Percentiles rank a stretch among this genome's conserved stretches.
Conservation (phyloP, 2,797 vertebrate genomes). For the Clarias platycephalus region DNA sequence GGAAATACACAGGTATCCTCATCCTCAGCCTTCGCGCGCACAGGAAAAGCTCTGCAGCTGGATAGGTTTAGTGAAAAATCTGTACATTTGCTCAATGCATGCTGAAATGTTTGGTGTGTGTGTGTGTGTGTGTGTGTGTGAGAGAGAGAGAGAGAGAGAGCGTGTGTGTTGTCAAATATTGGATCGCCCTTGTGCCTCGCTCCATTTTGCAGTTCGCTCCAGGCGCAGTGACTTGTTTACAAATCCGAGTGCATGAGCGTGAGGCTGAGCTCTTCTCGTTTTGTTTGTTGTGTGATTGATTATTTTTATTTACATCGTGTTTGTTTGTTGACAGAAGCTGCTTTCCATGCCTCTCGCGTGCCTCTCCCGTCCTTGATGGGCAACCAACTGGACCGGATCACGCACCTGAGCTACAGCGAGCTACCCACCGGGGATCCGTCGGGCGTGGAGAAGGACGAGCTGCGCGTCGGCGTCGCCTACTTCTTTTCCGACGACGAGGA, state of each 20-base stretch:
- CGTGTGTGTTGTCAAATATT: not conserved
- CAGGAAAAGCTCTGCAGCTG: not conserved
- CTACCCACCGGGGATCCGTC: conserved; percentile 98
- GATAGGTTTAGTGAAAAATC: not conserved
- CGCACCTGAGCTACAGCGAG: conserved; percentile 99
- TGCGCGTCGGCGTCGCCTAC: conserved; percentile 97
- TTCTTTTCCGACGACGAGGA: conserved; percentile 99
- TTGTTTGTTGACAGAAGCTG: conserved; percentile 70
- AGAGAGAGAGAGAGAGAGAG: not conserved
- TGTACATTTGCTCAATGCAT: not conserved
- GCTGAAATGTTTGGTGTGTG: not conserved
- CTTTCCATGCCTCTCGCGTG: conserved; percentile 86
- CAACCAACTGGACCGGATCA: conserved; percentile 99
- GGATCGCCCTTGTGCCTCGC: conserved; percentile 25
- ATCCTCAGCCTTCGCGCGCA: not conserved
- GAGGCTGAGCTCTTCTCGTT: not conserved
- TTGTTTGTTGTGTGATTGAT: not conserved
- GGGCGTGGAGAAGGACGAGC: conserved; percentile 98
- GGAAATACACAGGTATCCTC: conserved; percentile 76
- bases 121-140: not conserved
- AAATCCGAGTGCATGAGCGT: conserved; percentile 22
- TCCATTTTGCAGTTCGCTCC: conserved; percentile 30
- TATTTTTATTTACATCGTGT: not conserved
- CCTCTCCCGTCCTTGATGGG: conserved; percentile 95
- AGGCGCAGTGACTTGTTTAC: conserved; percentile 45